Evolutionary conservation across 2,797 vertebrate genomes (phyloP), one percentile per base, ranked within the genome.

Genomic region (Ciconia nigra): DNA sequence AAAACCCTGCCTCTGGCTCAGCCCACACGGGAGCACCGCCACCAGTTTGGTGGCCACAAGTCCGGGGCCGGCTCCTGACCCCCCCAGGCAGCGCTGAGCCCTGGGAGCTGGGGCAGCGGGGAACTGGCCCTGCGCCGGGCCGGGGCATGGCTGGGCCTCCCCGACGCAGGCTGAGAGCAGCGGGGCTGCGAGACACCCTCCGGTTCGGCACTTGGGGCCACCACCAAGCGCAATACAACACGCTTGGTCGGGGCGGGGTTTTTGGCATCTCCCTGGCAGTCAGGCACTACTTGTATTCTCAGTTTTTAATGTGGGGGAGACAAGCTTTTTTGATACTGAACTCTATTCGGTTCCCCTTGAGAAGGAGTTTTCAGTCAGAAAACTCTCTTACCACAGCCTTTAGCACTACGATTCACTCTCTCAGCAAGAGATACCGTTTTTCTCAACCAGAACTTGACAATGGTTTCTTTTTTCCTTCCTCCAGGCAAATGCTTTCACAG

Each of bases 201-300:
- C 11, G 0, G 31, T 21, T 35, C 10, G 21, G 54, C 19, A 54
- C 33, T 15, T 2, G 9, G 8, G 29, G 33, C n/a, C 26, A 21
- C 13, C 51, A 31, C 25, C 15, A 72, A 69, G 28, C 18, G 76
- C 51, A 55, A 0, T 2, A 29, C 3, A 59, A 35, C 2, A 7
- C 1, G 0, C 2, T 17, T 7, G 1, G 19, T 18, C 18, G 10
- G 29, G 5, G 42, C 19, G 8, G 8, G 11, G 10, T 0, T 61
- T 63, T 10, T 52, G 29, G 28, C 42, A 77, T 24, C 57, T 63
- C 37, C 22, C n/a, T 16, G 47, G 37, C 28, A 29, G 6, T 6
- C 57, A 52, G 31, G 10, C 21, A 41, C 20, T 54, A 44, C 26
- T 35, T 35, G 15, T 54, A 12, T 44, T 58, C 52, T 31, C 31